Conservation (phyloP, 1,140 invertebrate species). For the Sitodiplosis mosellana region DNA sequence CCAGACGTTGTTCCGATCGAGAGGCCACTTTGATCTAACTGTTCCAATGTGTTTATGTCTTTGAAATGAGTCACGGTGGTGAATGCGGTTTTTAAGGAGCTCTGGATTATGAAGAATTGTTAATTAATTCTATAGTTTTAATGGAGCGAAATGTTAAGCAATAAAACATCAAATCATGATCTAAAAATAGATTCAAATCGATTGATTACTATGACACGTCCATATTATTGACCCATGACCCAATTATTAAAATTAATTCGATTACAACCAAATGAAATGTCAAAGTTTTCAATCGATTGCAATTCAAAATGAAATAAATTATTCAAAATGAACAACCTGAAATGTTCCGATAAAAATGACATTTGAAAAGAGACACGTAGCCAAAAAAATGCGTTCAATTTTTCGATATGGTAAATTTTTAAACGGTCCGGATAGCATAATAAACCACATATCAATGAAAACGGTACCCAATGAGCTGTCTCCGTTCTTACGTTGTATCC, state of each 20-base stretch:
- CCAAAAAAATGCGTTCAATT: constrained; percentile 16
- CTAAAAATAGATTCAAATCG: too few relatives aligned
- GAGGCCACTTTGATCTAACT: constrained; percentile 20
- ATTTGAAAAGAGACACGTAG: constrained; percentile 15
- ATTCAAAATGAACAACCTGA: not conserved
- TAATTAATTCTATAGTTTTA: too few relatives aligned
- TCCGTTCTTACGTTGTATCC: too few relatives aligned
- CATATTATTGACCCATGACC: too few relatives aligned
- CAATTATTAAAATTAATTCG: too few relatives aligned
- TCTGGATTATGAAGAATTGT: too few relatives aligned
- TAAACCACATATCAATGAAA: constrained; percentile 6
- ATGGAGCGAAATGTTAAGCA: too few relatives aligned
- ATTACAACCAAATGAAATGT: too few relatives aligned
- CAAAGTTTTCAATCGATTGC: too few relatives aligned
- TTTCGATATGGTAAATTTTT: not conserved
- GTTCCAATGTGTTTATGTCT: constrained; percentile 19
- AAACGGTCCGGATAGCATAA: not conserved
- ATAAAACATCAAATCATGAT: too few relatives aligned
- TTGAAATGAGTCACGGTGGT: constrained; percentile 17
- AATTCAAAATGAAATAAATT: too few relatives aligned
- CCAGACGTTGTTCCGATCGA: constrained; percentile 12
- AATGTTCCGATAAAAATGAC: constrained; percentile 17
- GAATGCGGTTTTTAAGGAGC: constrained; percentile 12
- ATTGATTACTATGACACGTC: too few relatives aligned
- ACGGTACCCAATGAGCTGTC: not conserved